These are phyloP conservation scores for Choristoneura rosaceana DNA, from an alignment of 2,888 invertebrate species.

Conservation along the genomic window DNA sequence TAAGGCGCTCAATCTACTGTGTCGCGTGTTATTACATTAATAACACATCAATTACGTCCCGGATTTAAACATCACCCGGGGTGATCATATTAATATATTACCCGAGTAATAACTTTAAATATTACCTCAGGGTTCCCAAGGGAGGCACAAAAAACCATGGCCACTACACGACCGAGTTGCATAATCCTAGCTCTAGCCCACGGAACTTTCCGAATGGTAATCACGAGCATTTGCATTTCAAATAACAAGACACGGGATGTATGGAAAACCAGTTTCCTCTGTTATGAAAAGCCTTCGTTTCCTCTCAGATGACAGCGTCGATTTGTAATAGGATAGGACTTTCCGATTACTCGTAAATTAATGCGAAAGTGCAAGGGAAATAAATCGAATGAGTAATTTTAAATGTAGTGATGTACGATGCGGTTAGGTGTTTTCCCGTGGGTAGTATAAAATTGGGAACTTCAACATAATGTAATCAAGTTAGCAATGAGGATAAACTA, in stretches of 20 bases:
- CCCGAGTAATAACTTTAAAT: background rate
- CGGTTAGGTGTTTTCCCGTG: conserved; percentile 5
- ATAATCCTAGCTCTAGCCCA: conserved; percentile 6
- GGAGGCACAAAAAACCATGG: background rate
- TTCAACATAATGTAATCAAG: background rate
- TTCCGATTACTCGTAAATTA: background rate
- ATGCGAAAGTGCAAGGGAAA: background rate
- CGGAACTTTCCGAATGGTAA: conserved; percentile 20
- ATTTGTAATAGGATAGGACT: background rate
- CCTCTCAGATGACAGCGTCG: conserved; percentile 8
- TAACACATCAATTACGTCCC: background rate
- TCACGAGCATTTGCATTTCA: conserved; percentile 26
- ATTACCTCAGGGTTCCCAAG: conserved; percentile 10
- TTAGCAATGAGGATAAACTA: too few species aligned
- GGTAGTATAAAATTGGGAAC: background rate
- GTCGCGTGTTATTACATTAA: conserved; percentile 1
- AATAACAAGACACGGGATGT: conserved; percentile 24
- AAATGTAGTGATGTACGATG: background rate
- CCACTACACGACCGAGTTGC: background rate
- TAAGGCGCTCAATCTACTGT: background rate
- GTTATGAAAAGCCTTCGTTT: conserved; percentile 14
- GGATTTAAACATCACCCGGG: conserved; percentile 13
- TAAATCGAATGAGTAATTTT: background rate
- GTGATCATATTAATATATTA: background rate
- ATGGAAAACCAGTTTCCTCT: conserved; percentile 27